These are phyloP conservation scores for Lasioglossum figueresi DNA, from an alignment of 2,888 invertebrate genomes.

Conservation along the genomic window DNA sequence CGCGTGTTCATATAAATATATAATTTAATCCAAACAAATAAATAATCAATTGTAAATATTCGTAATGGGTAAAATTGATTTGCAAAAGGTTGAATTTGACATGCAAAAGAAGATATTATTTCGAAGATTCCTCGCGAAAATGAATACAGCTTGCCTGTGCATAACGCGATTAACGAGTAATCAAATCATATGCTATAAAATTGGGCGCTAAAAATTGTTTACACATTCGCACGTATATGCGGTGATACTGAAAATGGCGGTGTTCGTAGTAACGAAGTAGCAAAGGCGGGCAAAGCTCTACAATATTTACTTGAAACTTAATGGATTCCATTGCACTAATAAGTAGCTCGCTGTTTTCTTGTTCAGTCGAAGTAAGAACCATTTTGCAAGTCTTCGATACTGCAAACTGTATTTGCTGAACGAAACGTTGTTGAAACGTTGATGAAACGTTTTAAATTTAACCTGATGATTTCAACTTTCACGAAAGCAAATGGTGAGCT, in stretches of 20 bases:
- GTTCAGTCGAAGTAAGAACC: neutral
- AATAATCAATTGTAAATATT: no score
- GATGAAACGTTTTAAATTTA: conserved; percentile 14
- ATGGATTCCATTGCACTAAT: neutral
- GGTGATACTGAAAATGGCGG: neutral
- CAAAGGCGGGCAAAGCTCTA: neutral
- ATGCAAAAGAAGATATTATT: neutral
- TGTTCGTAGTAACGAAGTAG: neutral
- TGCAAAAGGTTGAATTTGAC: no score
- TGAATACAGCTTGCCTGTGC: neutral
- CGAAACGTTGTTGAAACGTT: neutral
- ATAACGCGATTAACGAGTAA: neutral
- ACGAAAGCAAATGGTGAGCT: neutral
- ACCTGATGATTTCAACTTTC: conserved; percentile 1
- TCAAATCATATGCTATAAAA: neutral
- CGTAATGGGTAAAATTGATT: no score
- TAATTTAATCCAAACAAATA: no score
- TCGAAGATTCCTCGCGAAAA: neutral
- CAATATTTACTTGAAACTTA: neutral
- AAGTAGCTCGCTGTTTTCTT: neutral
- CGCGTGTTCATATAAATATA: no score
- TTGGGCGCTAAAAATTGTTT: neutral
- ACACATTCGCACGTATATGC: neutral
- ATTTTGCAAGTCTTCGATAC: neutral
- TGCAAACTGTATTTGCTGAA: neutral